Conservation (phyloP, 2,888 invertebrate genomes). For the Resseliella maxima region DNA sequence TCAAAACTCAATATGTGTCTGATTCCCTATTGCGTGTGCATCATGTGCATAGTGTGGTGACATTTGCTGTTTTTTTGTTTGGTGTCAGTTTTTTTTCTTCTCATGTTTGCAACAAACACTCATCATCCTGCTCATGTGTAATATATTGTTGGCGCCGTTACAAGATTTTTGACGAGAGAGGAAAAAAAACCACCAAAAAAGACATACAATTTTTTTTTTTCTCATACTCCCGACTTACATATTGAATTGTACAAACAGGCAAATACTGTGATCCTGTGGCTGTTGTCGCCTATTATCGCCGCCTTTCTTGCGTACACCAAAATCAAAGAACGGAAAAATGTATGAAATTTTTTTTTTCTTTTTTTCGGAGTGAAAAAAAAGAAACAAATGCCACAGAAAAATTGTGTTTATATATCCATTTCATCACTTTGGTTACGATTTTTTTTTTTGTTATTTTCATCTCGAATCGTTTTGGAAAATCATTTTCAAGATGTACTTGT, state of each 20-base stretch:
- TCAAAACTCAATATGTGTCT: neutral
- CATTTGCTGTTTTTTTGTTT: conserved; percentile 41
- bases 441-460: neutral
- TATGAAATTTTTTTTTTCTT: conserved; percentile 12
- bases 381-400: conserved; percentile 29
- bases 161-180: neutral
- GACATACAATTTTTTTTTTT: neutral
- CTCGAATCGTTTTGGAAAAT: neutral
- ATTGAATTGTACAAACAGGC: neutral
- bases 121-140: conserved; percentile 33
- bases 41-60: neutral
- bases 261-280: neutral
- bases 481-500: conserved; percentile 4
- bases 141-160: conserved; percentile 43
- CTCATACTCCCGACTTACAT: neutral
- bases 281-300: conserved; percentile 40
- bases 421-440: neutral
- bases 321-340: conserved; percentile 17
- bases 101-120: neutral
- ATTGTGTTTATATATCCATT: conserved; percentile 21
- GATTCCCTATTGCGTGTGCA: conserved; percentile 7
- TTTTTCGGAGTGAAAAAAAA: neutral
- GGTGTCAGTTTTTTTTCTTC: conserved; percentile 1
- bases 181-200: neutral
- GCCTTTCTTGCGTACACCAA: conserved; percentile 31